phyloP scores from a whole-genome alignment of 1,140 invertebrate genomes.

The Macrocentrus cingulum region DNA sequence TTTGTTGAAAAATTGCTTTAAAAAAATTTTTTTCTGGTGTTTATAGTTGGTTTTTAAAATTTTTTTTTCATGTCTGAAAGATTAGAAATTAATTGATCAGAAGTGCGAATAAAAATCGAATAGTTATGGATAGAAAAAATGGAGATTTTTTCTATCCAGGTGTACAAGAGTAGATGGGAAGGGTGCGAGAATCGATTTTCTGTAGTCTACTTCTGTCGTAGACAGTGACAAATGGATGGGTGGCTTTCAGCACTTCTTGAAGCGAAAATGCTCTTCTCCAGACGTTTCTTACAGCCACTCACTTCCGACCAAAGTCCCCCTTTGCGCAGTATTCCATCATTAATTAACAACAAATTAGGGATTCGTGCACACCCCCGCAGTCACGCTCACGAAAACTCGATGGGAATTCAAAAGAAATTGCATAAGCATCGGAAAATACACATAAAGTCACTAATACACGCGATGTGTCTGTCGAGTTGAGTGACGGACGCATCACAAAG shows the following conservation, averaged over 20 bases:
- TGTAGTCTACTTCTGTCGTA: constrained; percentile 46
- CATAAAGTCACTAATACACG: constrained; percentile 2
- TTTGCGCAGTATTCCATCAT: constrained; percentile 35
- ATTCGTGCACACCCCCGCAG: constrained; percentile 19
- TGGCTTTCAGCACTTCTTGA: constrained; percentile 39
- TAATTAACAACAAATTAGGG: constrained; percentile 48
- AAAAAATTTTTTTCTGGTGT: too few relatives aligned
- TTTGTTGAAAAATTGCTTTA: too few relatives aligned
- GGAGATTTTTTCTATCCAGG: too few relatives aligned
- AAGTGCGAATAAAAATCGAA: too few relatives aligned
- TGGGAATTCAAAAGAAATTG: neutral
- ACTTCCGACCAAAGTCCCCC: constrained; percentile 11
- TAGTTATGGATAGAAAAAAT: too few relatives aligned
- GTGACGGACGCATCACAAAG: constrained; percentile 35
- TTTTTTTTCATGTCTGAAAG: too few relatives aligned
- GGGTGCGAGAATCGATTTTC: constrained; percentile 50
- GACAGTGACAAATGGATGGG: constrained; percentile 53
- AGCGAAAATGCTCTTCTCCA: constrained; percentile 24
- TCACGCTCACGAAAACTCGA: too few relatives aligned
- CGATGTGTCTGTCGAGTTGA: neutral
- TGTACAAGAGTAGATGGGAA: neutral
- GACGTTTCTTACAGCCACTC: constrained; percentile 24
- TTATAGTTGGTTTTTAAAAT: too few relatives aligned
- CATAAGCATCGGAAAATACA: constrained; percentile 7
- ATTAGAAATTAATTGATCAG: too few relatives aligned